Evolutionary conservation across 2,797 vertebrate genomes (phyloP).

Genomic region (Staurois parvus): DNA sequence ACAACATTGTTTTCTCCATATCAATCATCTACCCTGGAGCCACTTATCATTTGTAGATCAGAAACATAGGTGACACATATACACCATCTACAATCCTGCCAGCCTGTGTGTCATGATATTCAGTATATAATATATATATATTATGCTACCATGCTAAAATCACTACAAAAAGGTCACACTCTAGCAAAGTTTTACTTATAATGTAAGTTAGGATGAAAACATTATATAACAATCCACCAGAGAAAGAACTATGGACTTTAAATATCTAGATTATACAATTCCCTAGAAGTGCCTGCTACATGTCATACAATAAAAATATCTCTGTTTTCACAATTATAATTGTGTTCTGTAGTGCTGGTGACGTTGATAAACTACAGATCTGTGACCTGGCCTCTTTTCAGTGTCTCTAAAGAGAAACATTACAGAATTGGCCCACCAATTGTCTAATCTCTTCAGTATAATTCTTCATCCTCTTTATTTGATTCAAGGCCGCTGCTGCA

Average conservation of each 20-base stretch:
- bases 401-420: slow-evolving; percentile 12
- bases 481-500: slow-evolving; percentile 1
- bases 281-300: neutral
- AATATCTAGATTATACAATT: slow-evolving; percentile 32
- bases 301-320: slow-evolving; percentile 2
- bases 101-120: no score
- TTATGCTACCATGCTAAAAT: no score
- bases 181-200: neutral
- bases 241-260: slow-evolving; percentile 5
- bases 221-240: slow-evolving; percentile 10
- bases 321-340: slow-evolving; percentile 43
- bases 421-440: neutral
- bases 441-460: slow-evolving; percentile 15
- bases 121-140: no score
- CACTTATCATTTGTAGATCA: no score
- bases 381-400: slow-evolving; percentile 19
- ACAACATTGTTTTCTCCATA: no score
- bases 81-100: no score
- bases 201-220: neutral
- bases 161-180: no score
- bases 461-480: slow-evolving; percentile 7
- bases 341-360: slow-evolving; percentile 24
- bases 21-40: no score
- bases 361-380: slow-evolving; percentile 52
- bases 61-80: no score